A percentile compares a stretch with the other conserved stretches of the same genome.
These are phyloP conservation scores for Stenichneumon culpator DNA, from an alignment of 2,888 invertebrate species.

Conservation along the genomic window DNA sequence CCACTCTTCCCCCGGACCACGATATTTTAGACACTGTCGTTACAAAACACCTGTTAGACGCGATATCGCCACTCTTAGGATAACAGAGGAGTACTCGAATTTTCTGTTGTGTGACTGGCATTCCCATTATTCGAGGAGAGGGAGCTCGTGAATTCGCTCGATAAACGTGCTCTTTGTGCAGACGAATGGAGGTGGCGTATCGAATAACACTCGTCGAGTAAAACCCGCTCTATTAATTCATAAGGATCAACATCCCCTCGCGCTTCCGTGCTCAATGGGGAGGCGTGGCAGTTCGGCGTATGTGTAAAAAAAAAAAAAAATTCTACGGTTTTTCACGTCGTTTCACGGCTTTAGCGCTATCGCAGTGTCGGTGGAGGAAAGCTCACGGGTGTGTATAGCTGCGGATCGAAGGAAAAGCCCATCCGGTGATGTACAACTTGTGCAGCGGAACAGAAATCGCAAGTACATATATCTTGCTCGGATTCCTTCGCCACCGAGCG, in stretches of 20 bases:
- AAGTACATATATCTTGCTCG: constrained; percentile 67
- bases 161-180: neutral
- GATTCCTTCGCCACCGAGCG: constrained; percentile 63
- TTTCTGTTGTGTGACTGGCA: neutral
- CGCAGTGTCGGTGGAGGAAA: constrained; percentile 16
- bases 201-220: constrained; percentile 1
- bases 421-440: constrained; percentile 68
- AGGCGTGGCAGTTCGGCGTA: constrained; percentile 1
- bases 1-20: too few species aligned
- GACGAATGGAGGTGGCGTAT: neutral
- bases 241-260: constrained; percentile 4
- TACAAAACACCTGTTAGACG: neutral
- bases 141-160: neutral
- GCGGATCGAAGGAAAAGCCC: constrained; percentile 57
- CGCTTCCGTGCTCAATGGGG: neutral
- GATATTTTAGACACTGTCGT: neutral
- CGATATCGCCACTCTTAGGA: neutral
- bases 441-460: constrained; percentile 70
- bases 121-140: neutral
- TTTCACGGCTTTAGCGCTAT: constrained; percentile 22
- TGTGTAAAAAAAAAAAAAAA: constrained; percentile 7
- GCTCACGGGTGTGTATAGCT: constrained; percentile 43
- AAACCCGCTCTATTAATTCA: constrained; percentile 18
- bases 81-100: neutral
- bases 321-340: constrained; percentile 25